Conservation (phyloP, 2,113 vertebrate species). For the Synchiropus splendidus region DNA sequence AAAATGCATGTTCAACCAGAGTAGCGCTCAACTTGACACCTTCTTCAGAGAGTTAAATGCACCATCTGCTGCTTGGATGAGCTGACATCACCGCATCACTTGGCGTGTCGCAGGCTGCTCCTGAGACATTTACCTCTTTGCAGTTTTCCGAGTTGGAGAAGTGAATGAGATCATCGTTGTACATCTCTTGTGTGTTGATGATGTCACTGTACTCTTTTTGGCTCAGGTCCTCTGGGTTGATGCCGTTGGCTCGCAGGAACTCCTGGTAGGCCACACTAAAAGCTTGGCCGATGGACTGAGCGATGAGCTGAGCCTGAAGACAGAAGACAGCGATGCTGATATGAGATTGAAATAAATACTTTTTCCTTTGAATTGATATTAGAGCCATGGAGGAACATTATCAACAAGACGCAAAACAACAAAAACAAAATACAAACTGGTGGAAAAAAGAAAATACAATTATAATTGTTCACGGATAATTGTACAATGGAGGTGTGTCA, state of each 20-base stretch:
- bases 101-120: constrained; percentile 4
- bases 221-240: constrained; percentile 96
- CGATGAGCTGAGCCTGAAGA: constrained; percentile 89
- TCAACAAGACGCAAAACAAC: too few relatives aligned
- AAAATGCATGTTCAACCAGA: constrained; percentile 1
- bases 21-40: constrained; percentile 5
- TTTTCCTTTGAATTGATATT: too few relatives aligned
- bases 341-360: too few relatives aligned
- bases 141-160: constrained; percentile 99
- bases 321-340: too few relatives aligned
- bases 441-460: too few relatives aligned
- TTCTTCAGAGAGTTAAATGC: constrained; percentile 10
- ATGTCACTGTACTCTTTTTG: constrained; percentile 99
- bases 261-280: constrained; percentile 99
- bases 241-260: constrained; percentile 94
- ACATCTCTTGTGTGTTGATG: constrained; percentile 99
- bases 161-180: constrained; percentile 98
- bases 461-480: too few relatives aligned
- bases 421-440: too few relatives aligned
- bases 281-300: constrained; percentile 97
- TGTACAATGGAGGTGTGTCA: too few relatives aligned
- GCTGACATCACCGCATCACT: constrained; percentile 13
- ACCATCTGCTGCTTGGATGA: constrained; percentile 23
- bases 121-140: constrained; percentile 79
- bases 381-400: too few relatives aligned